Base-by-base conservation (phyloP, 2,113 vertebrate genomes). In the Delphinapterus leucas region DNA sequence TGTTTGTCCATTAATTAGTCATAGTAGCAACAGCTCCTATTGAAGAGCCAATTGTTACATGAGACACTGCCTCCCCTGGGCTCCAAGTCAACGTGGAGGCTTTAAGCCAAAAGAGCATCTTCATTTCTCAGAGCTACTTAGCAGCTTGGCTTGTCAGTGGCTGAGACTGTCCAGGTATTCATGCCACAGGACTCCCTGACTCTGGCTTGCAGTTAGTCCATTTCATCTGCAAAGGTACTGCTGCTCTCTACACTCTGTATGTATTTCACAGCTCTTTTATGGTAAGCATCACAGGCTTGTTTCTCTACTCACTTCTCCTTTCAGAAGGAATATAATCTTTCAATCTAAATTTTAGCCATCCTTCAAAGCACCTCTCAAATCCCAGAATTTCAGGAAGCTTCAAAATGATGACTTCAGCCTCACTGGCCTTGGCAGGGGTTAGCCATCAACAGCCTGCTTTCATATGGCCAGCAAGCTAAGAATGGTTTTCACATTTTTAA, bases 61-160 rank as follows among this genome's bases (percentile, higher is more conserved):
- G 61, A 96, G 86, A 97, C 63, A 77, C 61, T 89, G 67, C 26
- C 73, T 97, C 21, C 25, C 26, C 81, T 96, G 89, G 65, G 41
- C 47, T 89, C 86, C 71, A 73, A 87, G 61, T 86, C 71, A 95
- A 68, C 41, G 44, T 38, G 41, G 70, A 96, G 80, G 68, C 90
- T 93, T 95, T 76, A 91, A 63, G 92, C 83, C 94, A 96, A 93
- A 95, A 93, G 68, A 95, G 15, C 88, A 97, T 88, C 86, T 95
- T 96, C 26, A 93, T 93, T 96, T 97, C 87, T 93, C 28, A 87
- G 79, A 94, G 90, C 61, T 95, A 76, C 77, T 96, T 86, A 92
- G 68, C 38, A 96, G 70, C n/a, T 20, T 77, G 79, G 73, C 58
- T 49, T 95, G n/a, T 86, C 68, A 77, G 94, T 58, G 28, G 60